phyloP scores from a whole-genome alignment of 2,113 vertebrate genomes.

The Petromus typicus region DNA sequence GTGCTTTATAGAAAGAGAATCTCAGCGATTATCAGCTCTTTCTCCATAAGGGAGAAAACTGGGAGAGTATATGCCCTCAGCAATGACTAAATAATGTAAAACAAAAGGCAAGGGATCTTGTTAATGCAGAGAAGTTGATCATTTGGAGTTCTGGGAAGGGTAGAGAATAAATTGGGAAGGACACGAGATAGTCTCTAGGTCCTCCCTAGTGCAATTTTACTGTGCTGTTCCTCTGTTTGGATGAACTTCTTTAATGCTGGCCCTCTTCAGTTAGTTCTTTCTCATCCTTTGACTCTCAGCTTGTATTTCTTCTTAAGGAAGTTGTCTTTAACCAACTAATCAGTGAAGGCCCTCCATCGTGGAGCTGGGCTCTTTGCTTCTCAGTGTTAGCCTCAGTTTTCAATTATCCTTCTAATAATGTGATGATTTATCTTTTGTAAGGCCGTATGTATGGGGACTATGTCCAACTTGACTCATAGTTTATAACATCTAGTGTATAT shows the following conservation, averaged over 20 bases:
- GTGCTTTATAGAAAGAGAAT: neutral
- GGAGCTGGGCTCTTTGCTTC: neutral
- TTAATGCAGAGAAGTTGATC: neutral
- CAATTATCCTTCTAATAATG: neutral
- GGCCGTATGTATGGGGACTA: neutral
- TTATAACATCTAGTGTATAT: neutral
- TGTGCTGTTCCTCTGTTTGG: neutral
- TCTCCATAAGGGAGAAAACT: neutral
- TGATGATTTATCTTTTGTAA: neutral
- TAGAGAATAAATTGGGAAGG: neutral
- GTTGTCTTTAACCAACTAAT: neutral
- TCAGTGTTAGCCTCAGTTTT: neutral
- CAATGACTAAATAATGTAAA: slow-evolving; percentile 8
- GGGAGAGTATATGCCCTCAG: neutral
- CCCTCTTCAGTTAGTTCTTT: slow-evolving; percentile 15
- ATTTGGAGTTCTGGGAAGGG: neutral
- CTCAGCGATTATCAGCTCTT: neutral
- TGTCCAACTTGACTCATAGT: neutral
- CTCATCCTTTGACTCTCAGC: neutral
- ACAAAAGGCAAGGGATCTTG: neutral
- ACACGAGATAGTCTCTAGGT: neutral
- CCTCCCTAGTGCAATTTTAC: neutral
- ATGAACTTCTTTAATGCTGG: neutral
- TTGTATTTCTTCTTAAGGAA: slow-evolving; percentile 40
- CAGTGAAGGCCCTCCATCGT: neutral